These are phyloP conservation scores for Tetrao urogallus DNA, from an alignment of 2,113 vertebrate species.

Conservation along the genomic window DNA sequence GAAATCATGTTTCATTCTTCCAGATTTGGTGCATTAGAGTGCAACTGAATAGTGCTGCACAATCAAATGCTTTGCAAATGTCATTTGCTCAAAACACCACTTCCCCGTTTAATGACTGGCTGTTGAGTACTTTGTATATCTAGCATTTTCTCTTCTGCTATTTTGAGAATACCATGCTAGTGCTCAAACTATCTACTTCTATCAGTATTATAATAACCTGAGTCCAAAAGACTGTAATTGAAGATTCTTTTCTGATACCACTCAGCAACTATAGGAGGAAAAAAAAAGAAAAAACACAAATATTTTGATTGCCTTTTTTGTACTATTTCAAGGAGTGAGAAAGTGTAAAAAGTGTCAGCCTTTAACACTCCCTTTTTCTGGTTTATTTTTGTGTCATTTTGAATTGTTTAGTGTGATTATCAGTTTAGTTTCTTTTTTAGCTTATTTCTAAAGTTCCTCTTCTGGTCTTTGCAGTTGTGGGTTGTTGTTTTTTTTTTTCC, in stretches of 20 bases:
- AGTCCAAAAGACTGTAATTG: not conserved
- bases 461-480: not conserved
- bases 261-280: not conserved
- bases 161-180: not conserved
- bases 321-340: not conserved
- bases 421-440: not conserved
- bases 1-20: slow-evolving; percentile 21
- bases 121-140: not conserved
- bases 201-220: not conserved
- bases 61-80: not conserved
- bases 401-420: not conserved
- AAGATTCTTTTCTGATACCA: not conserved
- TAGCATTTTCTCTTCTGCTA: not conserved
- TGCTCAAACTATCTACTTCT: slow-evolving; percentile 6
- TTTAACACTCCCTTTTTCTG: not conserved
- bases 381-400: not conserved
- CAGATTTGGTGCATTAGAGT: not conserved
- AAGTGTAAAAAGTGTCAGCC: not conserved
- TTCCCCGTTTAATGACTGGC: slow-evolving; percentile 6
- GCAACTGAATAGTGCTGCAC: not conserved
- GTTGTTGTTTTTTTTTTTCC: not conserved
- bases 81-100: slow-evolving; percentile 2
- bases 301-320: slow-evolving; percentile 9
- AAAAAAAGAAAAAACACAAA: not conserved
- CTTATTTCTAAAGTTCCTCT: not conserved